These are phyloP conservation scores for Indri indri DNA, from an alignment of 2,113 vertebrate species.

Conservation along the genomic window DNA sequence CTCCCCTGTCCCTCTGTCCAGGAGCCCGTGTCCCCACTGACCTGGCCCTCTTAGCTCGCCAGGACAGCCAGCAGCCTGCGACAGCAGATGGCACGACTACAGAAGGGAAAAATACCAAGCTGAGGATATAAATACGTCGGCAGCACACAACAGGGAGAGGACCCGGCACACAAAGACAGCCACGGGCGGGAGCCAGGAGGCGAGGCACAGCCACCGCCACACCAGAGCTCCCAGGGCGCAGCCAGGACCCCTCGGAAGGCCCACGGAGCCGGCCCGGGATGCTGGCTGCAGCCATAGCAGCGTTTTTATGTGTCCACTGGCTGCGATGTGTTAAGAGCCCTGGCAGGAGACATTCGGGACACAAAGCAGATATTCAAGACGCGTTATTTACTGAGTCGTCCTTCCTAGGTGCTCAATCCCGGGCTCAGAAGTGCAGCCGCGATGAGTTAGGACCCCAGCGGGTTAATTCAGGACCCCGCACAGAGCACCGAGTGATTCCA, in stretches of 20 bases:
- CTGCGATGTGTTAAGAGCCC: not conserved
- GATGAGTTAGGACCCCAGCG: not conserved
- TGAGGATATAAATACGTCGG: not conserved
- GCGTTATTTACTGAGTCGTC: not conserved
- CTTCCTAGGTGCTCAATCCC: not conserved
- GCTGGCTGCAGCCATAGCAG: not conserved
- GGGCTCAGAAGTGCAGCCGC: accelerated
- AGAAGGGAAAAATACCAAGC: not conserved
- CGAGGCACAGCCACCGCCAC: not conserved
- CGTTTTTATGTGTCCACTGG: not conserved
- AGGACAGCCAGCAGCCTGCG: not conserved
- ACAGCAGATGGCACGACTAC: not conserved
- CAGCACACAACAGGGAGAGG: accelerated
- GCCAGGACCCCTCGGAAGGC: not conserved
- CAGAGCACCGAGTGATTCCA: not conserved
- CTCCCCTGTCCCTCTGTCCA: not conserved
- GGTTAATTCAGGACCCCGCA: not conserved
- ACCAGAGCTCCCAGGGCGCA: not conserved
- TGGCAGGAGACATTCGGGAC: not conserved
- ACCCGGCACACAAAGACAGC: not conserved
- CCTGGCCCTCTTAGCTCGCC: not conserved
- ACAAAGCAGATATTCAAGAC: not conserved
- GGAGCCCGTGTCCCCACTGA: accelerated
- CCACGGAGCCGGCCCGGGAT: accelerated
- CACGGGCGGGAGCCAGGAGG: not conserved